Evolutionary conservation across 2,888 invertebrate genomes (phyloP), one percentile per base, ranked within the genome.

Genomic region (Drosophila demipolita): DNA sequence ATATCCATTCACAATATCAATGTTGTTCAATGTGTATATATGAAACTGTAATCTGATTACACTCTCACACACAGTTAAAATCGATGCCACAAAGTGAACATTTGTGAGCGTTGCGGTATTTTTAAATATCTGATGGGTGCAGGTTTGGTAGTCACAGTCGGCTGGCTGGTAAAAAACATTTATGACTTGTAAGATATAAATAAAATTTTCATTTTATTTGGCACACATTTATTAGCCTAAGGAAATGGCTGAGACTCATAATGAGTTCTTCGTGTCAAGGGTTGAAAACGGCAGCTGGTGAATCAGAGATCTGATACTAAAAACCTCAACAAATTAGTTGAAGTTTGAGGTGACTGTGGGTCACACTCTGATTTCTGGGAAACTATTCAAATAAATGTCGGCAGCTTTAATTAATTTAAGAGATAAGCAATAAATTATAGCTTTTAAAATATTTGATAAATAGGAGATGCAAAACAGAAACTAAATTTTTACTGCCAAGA

Each of bases 201-300:
- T 73, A 83, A 86, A 75, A 86, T 68, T 75, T 58, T 68, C 81
- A 86, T 83, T 86, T 70, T 71, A 72, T 73, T 65, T 66, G 72
- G 53, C 66, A 71, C 36, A 29, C 53, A 48, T 49, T 64, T 48
- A 66, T 66, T 66, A 60, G 66, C 64, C 75, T 20, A 48, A 57
- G 50, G 75, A 75, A 60, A 49, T 48, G 42, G 50, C 53, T 63
- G 26, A 50, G 68, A 58, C 49, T 65, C 75, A 67, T 83, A 83
- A 88, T 83, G 86, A 75, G 78, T 73, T 83, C 78, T 74, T 73
- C 81, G 63, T 83, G 88, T 88, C 78, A 86, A 57, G 72, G 82
- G 74, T 70, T 80, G 71, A 61, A 71, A 68, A 67, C 57, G 66
- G n/a, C 78, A 73, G 78, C 67, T 83, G 70, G 26, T 73, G 55